These are phyloP conservation scores for Colletes gigas DNA, from an alignment of 1,140 invertebrate genomes.

Conservation along the genomic window DNA sequence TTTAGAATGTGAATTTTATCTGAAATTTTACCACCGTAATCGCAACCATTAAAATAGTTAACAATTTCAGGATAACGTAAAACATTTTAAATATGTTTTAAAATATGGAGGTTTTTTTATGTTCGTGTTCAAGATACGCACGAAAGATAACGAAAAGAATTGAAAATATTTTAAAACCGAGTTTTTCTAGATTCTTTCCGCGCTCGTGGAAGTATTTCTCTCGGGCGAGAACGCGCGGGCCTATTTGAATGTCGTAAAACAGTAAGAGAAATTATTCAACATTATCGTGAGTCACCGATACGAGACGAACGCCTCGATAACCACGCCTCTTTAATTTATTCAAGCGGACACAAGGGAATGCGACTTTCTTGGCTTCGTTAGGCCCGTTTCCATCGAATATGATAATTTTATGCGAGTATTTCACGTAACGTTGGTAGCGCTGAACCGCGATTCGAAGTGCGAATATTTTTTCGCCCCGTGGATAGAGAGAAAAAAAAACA, in stretches of 20 bases:
- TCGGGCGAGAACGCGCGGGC: neutral
- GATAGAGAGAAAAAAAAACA: neutral
- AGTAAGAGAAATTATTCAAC: conserved; percentile 25
- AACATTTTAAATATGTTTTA: too few species aligned
- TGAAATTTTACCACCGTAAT: too few species aligned
- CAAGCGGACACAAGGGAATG: conserved; percentile 7
- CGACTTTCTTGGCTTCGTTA: conserved; percentile 36
- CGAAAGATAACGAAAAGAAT: too few species aligned
- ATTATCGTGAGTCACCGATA: conserved; percentile 36
- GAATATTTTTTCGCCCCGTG: neutral
- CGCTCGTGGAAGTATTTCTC: neutral
- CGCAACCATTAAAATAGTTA: too few species aligned
- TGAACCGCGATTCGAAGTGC: neutral
- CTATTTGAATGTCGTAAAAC: neutral
- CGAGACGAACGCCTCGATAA: conserved; percentile 30
- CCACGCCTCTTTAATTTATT: conserved; percentile 45
- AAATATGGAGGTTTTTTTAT: too few species aligned
- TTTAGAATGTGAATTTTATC: too few species aligned
- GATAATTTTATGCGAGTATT: conserved; percentile 34
- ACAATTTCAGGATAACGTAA: too few species aligned
- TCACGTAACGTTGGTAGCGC: conserved; percentile 21
- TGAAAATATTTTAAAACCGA: too few species aligned
- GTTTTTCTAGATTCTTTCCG: too few species aligned
- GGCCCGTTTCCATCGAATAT: conserved; percentile 21
- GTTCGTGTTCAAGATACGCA: too few species aligned